A percentile compares a stretch with the other conserved stretches of the same genome.
Conservation (phyloP, 2,888 invertebrate species). For the Brachylomia viminalis region DNA sequence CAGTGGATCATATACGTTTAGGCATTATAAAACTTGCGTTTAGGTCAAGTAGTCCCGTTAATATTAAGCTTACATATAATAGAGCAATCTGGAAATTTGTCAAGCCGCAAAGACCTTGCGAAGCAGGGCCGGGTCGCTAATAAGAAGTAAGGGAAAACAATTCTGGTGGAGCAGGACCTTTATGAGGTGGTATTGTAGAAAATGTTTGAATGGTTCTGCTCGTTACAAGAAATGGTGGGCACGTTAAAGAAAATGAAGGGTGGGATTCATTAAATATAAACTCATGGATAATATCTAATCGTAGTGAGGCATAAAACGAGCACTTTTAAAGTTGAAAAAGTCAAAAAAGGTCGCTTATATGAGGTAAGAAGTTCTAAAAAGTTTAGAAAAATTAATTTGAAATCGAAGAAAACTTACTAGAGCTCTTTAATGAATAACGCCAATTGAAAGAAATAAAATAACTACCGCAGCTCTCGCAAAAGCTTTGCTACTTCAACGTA, state of each 20-base stretch:
- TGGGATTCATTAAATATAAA: background rate
- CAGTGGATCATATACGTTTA: no score
- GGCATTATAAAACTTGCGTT: no score
- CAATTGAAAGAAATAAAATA: background rate
- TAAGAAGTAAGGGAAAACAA: background rate
- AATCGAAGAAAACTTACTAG: slow-evolving; percentile 9
- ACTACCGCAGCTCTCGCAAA: background rate
- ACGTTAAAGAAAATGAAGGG: background rate
- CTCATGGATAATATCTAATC: background rate
- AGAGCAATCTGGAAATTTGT: no score
- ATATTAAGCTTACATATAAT: no score
- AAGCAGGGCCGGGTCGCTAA: no score
- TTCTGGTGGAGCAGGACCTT: background rate
- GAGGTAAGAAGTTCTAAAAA: background rate
- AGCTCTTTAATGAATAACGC: background rate
- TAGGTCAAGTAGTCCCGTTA: no score
- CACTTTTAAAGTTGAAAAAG: background rate
- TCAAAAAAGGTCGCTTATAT: background rate
- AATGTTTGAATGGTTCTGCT: background rate
- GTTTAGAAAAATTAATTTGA: background rate
- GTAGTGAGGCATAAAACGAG: background rate
- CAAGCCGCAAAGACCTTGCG: no score
- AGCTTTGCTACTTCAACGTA: background rate
- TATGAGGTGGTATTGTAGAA: background rate
- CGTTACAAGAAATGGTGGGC: no score